Base-by-base conservation (phyloP, 2,113 vertebrate genomes). In the Calyptommatus sinebrachiatus region DNA sequence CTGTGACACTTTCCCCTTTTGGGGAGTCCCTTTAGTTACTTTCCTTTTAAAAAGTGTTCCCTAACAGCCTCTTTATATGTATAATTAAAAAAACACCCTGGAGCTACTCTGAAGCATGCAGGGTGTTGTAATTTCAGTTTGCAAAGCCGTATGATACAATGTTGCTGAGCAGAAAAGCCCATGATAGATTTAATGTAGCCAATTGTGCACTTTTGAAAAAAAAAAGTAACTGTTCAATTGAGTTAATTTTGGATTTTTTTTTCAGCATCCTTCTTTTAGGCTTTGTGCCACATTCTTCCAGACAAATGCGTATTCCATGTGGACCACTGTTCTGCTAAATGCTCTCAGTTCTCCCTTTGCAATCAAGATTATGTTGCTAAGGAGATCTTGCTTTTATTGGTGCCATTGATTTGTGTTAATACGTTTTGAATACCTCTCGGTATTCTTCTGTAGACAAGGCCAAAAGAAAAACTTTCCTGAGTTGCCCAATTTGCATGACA, bases 361-460 rank as follows among this genome's bases (percentile, higher is more conserved):
- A 95, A 96, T 97, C 97, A 97, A 98, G 97, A 98, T 98, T 99
- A 98, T 98, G 97, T 99, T 99, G 97, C 97, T 99, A 99, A 99
- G 98, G 98, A 97, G 97, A 98, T 98, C 97, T 97, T 96, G 96
- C 95, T 96, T 98, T 98, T 97, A 97, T 97, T 95, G 95, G 97
- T 97, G 97, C 97, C 96, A 99, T 99, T 98, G 97, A 98, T 99
- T 98, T 97, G 96, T 95, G 97, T 97, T 99, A 99, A 99, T 99
- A 97, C 96, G 96, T 98, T 98, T 99, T 99, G 97, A 99, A 99
- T 98, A 97, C 97, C 96, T 97, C 97, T 98, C 84, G 93, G 97
- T 98, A 97, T 99, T 96, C 96, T 96, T 96, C 93, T 86, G 90
- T 66, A 95, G 96, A 96, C 96, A 96, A 96, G 95, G 95, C 95